These are phyloP conservation scores for Alauda arvensis DNA, from an alignment of 2,797 vertebrate genomes.

Conservation along the genomic window DNA sequence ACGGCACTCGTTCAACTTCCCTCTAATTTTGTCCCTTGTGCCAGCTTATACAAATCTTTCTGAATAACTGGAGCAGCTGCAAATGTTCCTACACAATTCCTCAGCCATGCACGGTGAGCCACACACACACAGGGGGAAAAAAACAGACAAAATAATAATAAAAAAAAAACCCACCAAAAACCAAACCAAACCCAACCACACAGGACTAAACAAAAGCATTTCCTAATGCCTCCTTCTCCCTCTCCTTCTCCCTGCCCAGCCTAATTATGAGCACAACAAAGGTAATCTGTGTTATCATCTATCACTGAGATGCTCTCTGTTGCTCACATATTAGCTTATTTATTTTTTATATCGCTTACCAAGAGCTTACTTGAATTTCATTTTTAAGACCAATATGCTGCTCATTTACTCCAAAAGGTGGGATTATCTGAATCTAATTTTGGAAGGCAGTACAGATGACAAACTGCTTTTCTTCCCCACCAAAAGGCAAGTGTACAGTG, in stretches of 20 bases:
- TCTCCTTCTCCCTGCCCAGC: background rate
- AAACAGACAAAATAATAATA: background rate
- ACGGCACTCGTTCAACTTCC: background rate
- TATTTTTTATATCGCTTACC: conserved; percentile 35
- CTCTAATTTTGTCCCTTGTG: conserved; percentile 48
- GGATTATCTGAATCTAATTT: conserved; percentile 50
- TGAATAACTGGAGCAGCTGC: conserved; percentile 37
- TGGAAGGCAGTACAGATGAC: conserved; percentile 50
- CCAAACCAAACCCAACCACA: background rate
- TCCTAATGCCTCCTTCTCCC: background rate
- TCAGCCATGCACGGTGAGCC: background rate
- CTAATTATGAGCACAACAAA: conserved; percentile 8
- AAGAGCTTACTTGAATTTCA: conserved; percentile 33
- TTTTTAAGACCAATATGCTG: conserved; percentile 53
- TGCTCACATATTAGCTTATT: conserved; percentile 43
- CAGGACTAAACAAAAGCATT: conserved; percentile 8
- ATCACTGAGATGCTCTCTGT: conserved; percentile 2
- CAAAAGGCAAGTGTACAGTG: background rate
- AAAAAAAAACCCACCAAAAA: background rate
- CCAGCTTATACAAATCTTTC: conserved; percentile 47
- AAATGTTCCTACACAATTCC: conserved; percentile 4
- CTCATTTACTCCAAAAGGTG: conserved; percentile 60
- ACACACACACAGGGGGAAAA: background rate
- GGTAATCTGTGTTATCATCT: conserved; percentile 26
- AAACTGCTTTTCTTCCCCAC: conserved; percentile 2